Evolutionary conservation across 1,140 invertebrate species (phyloP).

Genomic region (Temnothorax nylanderi): DNA sequence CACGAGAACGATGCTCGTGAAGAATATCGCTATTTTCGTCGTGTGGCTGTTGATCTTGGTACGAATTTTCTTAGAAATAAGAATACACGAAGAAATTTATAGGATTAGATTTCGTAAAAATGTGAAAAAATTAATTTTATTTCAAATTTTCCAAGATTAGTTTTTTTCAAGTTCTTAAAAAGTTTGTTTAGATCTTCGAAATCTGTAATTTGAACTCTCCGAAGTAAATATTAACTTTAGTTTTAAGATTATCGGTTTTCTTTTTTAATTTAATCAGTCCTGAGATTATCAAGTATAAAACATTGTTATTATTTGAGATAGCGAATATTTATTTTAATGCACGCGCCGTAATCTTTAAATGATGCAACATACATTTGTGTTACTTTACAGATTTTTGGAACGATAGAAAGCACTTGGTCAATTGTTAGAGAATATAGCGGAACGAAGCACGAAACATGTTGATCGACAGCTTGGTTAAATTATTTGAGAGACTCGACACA

Average conservation of each 20-base stretch:
- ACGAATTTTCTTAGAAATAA: conserved; percentile 14
- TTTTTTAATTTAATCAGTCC: background rate
- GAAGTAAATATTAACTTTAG: background rate
- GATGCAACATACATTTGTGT: background rate
- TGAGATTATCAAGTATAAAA: background rate
- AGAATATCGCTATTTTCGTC: conserved; percentile 69
- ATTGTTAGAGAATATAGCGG: conserved; percentile 63
- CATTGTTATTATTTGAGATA: background rate
- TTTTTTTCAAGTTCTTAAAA: background rate
- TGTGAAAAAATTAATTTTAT: background rate
- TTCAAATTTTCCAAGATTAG: background rate
- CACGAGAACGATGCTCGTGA: conserved; percentile 51
- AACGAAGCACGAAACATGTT: conserved; percentile 43
- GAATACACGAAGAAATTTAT: background rate
- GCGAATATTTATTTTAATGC: background rate
- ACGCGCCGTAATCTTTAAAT: background rate
- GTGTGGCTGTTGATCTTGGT: conserved; percentile 73
- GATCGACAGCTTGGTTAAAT: background rate
- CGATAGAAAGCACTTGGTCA: conserved; percentile 51
- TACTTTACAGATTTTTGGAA: conserved; percentile 63
- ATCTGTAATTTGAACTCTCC: background rate
- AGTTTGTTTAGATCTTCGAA: background rate
- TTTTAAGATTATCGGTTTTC: background rate
- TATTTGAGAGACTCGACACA: background rate
- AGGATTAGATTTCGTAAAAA: background rate